Base-by-base conservation (phyloP, 2,113 vertebrate species). In the Silurus meridionalis region DNA sequence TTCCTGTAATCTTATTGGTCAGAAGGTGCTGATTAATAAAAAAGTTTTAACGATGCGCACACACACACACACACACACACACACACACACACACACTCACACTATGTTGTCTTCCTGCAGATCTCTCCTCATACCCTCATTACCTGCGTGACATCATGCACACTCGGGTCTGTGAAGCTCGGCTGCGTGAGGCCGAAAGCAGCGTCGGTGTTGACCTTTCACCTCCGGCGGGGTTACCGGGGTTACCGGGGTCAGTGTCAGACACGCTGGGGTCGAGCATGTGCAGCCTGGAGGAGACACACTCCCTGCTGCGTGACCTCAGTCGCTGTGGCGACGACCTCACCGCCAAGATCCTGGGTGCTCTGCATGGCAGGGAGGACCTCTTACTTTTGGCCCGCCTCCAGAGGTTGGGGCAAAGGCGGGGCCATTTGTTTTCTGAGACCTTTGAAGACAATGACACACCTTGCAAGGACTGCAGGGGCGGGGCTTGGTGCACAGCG, bases 211-310 rank as follows among this genome's bases (percentile, higher is more conserved):
- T 91, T 0, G 97, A 98, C 91, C 97, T 97, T 83, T 98, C 97
- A 0, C 97, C 96, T 85, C 96, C 96, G 2, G 93, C 96, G 48
- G 94, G 97, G 80, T 99, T 97, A 79, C 97, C 98, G 0, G 97
- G 77, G 61, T 90, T 88, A 0, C 88, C 86, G 0, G 97, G 77
- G 61, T 90, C 89, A 0, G 86, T 84, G 5, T 81, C 86, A 0
- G 89, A 98, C 91, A 98, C 98, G 80, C 93, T 98, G 90, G 97
- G 97, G 93, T 99, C 98, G 91, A 99, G 98, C 90, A 95, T 98
- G 66, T 99, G 96, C 95, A 99, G 98, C 93, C 93, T 99, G 91
- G 97, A 99, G 3, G 95, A 95, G 88, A 96, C 96, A 17, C 96
- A 96, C 92, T 94, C 96, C 0, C 93, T 98, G 85, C 93, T 96